Percentiles rank a stretch among this genome's conserved stretches.
phyloP scores from a whole-genome alignment of 2,797 vertebrate species.

The Chaetodon trifasciatus region DNA sequence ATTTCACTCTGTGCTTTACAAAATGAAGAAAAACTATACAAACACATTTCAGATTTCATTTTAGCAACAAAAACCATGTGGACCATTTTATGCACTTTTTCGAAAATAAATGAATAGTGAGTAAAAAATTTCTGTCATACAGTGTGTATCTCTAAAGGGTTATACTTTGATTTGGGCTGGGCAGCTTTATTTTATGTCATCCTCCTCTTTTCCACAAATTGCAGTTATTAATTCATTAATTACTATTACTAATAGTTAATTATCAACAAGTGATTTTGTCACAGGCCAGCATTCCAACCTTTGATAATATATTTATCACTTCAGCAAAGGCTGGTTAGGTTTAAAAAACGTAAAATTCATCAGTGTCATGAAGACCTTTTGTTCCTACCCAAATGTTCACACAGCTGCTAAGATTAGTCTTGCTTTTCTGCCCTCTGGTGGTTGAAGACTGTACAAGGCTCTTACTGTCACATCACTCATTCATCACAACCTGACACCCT shows the following conservation, averaged over 20 bases:
- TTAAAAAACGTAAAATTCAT: background rate
- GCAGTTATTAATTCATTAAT: background rate
- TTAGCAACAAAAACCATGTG: background rate
- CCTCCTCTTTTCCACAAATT: background rate
- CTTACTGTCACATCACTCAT: no score
- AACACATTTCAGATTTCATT: conserved; percentile 5
- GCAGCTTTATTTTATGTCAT: background rate
- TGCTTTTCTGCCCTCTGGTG: conserved; percentile 16
- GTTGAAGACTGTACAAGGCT: background rate
- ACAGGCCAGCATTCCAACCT: no score
- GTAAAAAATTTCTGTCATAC: background rate
- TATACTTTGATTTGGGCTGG: background rate
- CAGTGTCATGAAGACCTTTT: background rate
- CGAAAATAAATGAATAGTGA: background rate
- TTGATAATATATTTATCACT: no score
- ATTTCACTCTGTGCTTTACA: background rate
- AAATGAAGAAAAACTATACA: background rate
- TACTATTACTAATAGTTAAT: background rate
- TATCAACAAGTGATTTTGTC: background rate
- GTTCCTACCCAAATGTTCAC: background rate
- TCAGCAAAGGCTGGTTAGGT: no score
- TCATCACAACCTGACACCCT: background rate
- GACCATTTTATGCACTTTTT: background rate
- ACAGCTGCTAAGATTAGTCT: background rate
- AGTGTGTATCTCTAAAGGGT: background rate